phyloP scores from a whole-genome alignment of 2,797 vertebrate genomes.

The Megalops cyprinoides region DNA sequence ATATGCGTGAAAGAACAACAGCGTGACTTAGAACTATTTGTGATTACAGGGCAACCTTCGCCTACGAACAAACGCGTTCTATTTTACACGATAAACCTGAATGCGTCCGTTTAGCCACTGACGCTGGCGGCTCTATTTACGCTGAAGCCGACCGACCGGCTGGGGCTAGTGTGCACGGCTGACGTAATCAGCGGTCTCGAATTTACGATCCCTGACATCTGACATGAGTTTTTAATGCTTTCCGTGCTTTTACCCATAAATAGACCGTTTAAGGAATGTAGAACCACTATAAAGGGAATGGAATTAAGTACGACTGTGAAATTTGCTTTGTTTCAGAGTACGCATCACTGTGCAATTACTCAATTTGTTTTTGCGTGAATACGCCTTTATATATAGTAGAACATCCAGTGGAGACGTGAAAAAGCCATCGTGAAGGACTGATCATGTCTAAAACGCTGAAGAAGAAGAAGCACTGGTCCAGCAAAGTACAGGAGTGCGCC shows the following conservation, averaged over 20 bases:
- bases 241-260: slow-evolving; percentile 51
- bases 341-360: slow-evolving; percentile 44
- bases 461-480: slow-evolving; percentile 94
- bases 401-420: slow-evolving; percentile 5
- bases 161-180: slow-evolving; percentile 60
- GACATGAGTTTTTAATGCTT: slow-evolving; percentile 41
- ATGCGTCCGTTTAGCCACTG: not conserved
- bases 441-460: slow-evolving; percentile 94
- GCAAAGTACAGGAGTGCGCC: slow-evolving; percentile 91
- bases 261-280: slow-evolving; percentile 31
- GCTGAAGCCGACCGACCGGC: slow-evolving; percentile 43
- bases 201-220: slow-evolving; percentile 34
- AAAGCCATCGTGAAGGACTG: slow-evolving; percentile 32
- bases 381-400: slow-evolving; percentile 47
- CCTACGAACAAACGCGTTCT: not conserved
- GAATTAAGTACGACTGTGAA: slow-evolving; percentile 40
- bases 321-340: slow-evolving; percentile 46
- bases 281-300: slow-evolving; percentile 41
- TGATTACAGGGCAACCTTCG: not conserved
- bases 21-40: not conserved
- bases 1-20: not conserved
- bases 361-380: slow-evolving; percentile 51
- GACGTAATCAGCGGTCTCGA: slow-evolving; percentile 58
- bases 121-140: slow-evolving; percentile 17
- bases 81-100: not conserved